Conservation (phyloP, 2,797 vertebrate species). For the Rhinophrynus dorsalis region DNA sequence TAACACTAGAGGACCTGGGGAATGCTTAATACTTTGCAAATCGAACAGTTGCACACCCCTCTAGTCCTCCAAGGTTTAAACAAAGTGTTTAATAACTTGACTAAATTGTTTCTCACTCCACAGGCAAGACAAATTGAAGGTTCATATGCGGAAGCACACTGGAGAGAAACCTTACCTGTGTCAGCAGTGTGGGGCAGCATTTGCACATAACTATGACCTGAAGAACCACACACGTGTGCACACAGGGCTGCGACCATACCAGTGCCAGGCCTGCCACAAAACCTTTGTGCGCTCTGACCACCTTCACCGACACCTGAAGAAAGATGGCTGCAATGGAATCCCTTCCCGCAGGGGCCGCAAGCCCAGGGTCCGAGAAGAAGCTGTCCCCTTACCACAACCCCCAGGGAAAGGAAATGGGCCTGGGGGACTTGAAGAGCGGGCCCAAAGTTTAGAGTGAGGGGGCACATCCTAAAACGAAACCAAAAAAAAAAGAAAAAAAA, state of each 20-base stretch:
- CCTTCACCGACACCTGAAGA: constrained; percentile 97
- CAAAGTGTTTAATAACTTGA: too few species aligned
- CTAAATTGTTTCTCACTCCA: not conserved
- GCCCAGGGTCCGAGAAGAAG: constrained; percentile 79
- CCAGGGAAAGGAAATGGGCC: constrained; percentile 28
- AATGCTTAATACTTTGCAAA: too few species aligned
- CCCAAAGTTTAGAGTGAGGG: not conserved
- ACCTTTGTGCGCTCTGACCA: constrained; percentile 97
- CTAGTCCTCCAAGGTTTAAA: too few species aligned
- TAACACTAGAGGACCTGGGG: too few species aligned
- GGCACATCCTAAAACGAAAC: constrained; percentile 18
- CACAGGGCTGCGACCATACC: constrained; percentile 96
- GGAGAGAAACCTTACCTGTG: constrained; percentile 98
- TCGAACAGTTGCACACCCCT: too few species aligned
- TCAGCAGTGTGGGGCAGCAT: constrained; percentile 94
- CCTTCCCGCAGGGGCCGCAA: constrained; percentile 89
- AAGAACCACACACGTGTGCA: constrained; percentile 99
- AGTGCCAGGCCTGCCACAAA: constrained; percentile 97
- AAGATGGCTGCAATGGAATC: constrained; percentile 95
- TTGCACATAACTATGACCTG: constrained; percentile 98
- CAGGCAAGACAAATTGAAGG: constrained; percentile 99
- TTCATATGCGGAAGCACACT: constrained; percentile 97
- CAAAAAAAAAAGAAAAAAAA: too few species aligned
- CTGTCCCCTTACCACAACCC: constrained; percentile 18
- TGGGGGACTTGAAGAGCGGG: not conserved